Conservation (phyloP, 2,888 invertebrate species). For the Hyposoter dolosus region DNA sequence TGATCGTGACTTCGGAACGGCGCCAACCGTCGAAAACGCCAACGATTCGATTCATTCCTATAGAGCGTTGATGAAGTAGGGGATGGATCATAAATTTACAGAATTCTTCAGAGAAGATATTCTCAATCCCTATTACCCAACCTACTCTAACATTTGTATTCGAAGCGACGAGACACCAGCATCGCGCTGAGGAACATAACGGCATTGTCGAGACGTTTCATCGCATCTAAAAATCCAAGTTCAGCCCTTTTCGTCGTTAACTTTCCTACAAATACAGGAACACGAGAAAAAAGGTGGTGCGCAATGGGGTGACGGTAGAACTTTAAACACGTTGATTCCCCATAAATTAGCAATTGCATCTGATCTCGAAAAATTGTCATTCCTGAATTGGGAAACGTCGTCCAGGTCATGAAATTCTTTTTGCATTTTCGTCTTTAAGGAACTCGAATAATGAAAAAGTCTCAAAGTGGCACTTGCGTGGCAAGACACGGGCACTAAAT, state of each 20-base stretch:
- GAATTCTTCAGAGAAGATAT: constrained; percentile 52
- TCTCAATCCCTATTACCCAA: constrained; percentile 31
- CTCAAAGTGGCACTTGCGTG: not conserved
- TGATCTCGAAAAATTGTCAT: not conserved
- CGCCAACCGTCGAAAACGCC: constrained; percentile 4
- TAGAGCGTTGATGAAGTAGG: constrained; percentile 2
- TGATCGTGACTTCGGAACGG: constrained; percentile 23
- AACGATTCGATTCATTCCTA: not conserved
- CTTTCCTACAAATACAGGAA: not conserved
- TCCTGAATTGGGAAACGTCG: not conserved
- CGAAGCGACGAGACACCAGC: not conserved
- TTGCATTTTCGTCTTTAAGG: not conserved
- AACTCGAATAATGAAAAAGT: not conserved
- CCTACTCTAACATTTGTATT: not conserved
- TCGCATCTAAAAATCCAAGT: not conserved
- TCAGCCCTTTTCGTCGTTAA: not conserved
- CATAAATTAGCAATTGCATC: not conserved
- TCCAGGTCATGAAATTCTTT: too few relatives aligned
- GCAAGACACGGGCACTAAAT: not conserved
- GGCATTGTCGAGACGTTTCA: not conserved
- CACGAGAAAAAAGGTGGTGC: constrained; percentile 29
- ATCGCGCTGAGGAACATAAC: not conserved
- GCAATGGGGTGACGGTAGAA: constrained; percentile 31
- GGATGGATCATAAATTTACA: constrained; percentile 69
- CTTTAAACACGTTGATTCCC: constrained; percentile 5